Percentiles rank a stretch among this genome's conserved stretches.
Evolutionary conservation across 2,888 invertebrate species (phyloP).

Genomic region (Augochlorella aurata): DNA sequence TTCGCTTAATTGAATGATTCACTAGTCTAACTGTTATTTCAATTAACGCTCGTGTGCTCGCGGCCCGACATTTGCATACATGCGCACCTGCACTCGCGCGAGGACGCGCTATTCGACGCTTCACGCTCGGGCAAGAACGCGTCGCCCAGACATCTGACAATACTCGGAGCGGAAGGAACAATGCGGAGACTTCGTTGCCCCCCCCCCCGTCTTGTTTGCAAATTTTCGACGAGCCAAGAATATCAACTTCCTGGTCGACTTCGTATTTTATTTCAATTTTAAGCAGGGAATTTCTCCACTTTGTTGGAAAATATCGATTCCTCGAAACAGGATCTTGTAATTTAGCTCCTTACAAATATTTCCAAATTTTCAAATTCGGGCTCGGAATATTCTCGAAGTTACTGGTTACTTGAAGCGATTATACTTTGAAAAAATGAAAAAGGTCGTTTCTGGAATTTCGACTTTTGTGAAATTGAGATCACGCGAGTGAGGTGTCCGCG

Average conservation of each 20-base stretch:
- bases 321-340: too few relatives aligned
- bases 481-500: background rate
- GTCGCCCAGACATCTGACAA: slow-evolving; percentile 32
- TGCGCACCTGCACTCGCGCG: slow-evolving; percentile 41
- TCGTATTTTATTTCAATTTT: background rate
- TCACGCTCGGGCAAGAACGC: slow-evolving; percentile 35
- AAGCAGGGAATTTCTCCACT: background rate
- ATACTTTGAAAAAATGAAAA: too few relatives aligned
- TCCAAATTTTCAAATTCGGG: too few relatives aligned
- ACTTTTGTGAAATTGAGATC: background rate
- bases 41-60: slow-evolving; percentile 50
- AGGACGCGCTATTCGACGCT: slow-evolving; percentile 22
- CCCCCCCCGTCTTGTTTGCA: slow-evolving; percentile 11
- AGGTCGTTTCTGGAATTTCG: background rate
- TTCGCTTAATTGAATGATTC: slow-evolving; percentile 62
- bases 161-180: background rate
- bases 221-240: slow-evolving; percentile 5
- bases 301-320: too few relatives aligned
- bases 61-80: slow-evolving; percentile 42
- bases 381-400: too few relatives aligned
- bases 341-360: too few relatives aligned
- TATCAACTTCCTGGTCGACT: background rate
- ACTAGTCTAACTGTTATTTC: slow-evolving; percentile 53
- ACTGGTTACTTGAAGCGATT: too few relatives aligned
- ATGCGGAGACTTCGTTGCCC: background rate